Evolutionary conservation across 2,797 vertebrate genomes (phyloP).

Genomic region (Etheostoma nigrum): DNA sequence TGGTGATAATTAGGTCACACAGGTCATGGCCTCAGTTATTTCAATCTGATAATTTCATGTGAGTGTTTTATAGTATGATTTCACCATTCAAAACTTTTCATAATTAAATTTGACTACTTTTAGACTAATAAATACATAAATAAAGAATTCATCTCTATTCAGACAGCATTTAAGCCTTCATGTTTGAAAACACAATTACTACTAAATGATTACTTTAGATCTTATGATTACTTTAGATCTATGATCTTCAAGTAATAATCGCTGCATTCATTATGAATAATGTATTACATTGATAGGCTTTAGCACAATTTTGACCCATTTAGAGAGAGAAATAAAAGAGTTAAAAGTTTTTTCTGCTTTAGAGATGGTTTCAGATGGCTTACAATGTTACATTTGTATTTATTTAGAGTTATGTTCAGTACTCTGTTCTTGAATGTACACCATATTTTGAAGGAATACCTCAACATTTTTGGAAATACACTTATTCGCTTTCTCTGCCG

Average conservation of each 20-base stretch:
- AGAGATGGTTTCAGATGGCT: not conserved
- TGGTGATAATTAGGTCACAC: not conserved
- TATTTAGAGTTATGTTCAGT: not conserved
- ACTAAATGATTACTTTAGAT: slow-evolving; percentile 10
- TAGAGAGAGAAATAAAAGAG: not conserved
- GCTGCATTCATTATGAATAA: slow-evolving; percentile 21
- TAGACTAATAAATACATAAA: not conserved
- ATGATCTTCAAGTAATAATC: slow-evolving; percentile 6
- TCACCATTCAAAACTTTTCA: not conserved
- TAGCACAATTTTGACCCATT: slow-evolving; percentile 15
- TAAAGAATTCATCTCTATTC: not conserved
- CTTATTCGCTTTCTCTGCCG: not conserved
- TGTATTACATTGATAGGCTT: not conserved
- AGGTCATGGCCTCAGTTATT: not conserved
- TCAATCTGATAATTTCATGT: not conserved
- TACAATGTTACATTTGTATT: not conserved
- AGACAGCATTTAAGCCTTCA: not conserved
- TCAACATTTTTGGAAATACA: not conserved
- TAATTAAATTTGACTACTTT: not conserved
- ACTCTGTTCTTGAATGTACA: not conserved
- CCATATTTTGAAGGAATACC: not conserved
- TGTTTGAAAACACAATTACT: not conserved
- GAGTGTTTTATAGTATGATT: not conserved
- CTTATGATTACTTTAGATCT: not conserved
- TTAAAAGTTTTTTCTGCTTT: not conserved